Evolutionary conservation across 2,797 vertebrate genomes (phyloP), one percentile per base, ranked within the genome.

Genomic region (Allobates femoralis): DNA sequence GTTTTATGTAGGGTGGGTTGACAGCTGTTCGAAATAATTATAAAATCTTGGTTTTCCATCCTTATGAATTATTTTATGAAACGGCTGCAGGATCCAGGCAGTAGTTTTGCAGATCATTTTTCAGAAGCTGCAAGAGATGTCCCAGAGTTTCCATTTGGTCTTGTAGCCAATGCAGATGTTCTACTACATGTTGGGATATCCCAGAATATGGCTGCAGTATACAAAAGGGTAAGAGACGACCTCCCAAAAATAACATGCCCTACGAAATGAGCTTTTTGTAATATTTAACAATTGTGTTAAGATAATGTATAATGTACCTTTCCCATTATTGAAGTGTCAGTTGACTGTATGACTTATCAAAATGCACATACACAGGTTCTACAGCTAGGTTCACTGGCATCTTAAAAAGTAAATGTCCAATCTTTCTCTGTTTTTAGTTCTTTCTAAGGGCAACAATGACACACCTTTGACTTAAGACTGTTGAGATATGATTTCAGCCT

Each of bases 61-160:
- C 46, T 58, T 60, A 81, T 28, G 21, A 30, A 87, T 28, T 7
- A 23, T 64, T 90, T 88, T 46, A 6, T 46, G 41, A 46, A 46
- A 46, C 83, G 66, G 18, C 5, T 79, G 89, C 84, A 99, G 98
- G 95, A 96, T 64, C 91, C 94, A 86, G 89, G 94, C 34, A 91
- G 90, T 0, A 92, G 93, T 19, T 90, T 88, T 0, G 89, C 93
- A 75, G 92, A 95, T 80, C 66, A 93, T 81, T 98, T 98, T 91
- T 93, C 94, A 18, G 91, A 96, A 0, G 89, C 90, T 0, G 96
- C 96, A 0, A 92, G 93, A 78, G 94, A 97, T 1, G 94, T 96
- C 67, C 96, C 97, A 16, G 96, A 98, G 73, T 69, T 98, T 34
- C 91, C 90, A 1, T 98, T 98, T 53, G 94, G 92, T 83, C 89